These are phyloP conservation scores for Drosophila aff. DNA, from an alignment of 1,140 invertebrate species.

Conservation along the genomic window DNA sequence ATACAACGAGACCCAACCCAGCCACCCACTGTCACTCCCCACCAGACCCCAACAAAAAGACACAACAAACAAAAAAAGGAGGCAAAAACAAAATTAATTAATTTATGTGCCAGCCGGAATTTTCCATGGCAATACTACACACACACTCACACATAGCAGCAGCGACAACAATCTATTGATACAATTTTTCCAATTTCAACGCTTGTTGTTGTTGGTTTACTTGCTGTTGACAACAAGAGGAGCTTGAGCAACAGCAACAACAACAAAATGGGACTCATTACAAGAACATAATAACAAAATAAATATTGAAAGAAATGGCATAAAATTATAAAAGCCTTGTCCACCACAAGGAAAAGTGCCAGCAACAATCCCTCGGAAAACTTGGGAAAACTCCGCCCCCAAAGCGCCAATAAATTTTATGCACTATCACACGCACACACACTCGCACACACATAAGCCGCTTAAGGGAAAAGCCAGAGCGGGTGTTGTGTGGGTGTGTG, in stretches of 20 bases:
- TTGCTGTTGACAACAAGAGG: conserved; percentile 48
- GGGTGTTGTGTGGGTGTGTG: conserved; percentile 42
- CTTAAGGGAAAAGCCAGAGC: conserved; percentile 48
- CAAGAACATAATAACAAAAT: conserved; percentile 83
- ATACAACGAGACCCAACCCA: conserved; percentile 9
- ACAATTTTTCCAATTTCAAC: conserved; percentile 81
- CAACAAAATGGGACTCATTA: conserved; percentile 62
- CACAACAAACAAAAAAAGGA: conserved; percentile 43
- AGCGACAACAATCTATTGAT: conserved; percentile 64
- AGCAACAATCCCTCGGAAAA: conserved; percentile 28
- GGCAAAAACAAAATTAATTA: conserved; percentile 80
- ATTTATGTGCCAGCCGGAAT: conserved; percentile 76
- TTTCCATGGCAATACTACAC: conserved; percentile 74
- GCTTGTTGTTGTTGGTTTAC: conserved; percentile 41
- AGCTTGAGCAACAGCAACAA: conserved; percentile 28
- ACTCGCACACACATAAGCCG: conserved; percentile 57
- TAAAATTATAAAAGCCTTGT: conserved; percentile 80
- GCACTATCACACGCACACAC: conserved; percentile 73
- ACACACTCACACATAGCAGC: conserved; percentile 23
- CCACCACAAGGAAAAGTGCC: conserved; percentile 59
- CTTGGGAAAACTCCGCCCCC: conserved; percentile 41
- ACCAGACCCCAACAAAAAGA: not conserved
- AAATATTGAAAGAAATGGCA: conserved; percentile 83
- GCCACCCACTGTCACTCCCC: not conserved
- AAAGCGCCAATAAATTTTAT: conserved; percentile 80